Evolutionary conservation across 1,140 invertebrate species (phyloP).

Genomic region (Wasmannia auropunctata): DNA sequence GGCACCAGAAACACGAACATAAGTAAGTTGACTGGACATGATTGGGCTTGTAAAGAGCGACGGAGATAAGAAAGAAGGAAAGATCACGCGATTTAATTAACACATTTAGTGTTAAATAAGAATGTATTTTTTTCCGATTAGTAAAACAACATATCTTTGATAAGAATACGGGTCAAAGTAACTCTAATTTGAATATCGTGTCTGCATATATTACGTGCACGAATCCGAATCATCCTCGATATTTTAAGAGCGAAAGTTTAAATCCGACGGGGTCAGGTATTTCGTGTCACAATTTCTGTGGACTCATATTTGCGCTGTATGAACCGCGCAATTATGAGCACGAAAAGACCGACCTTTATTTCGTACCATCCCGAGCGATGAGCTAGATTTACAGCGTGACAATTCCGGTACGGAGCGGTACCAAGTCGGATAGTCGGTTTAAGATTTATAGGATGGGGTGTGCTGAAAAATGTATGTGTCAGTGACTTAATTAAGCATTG

Average conservation of each 20-base stretch:
- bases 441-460: background rate
- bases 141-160: background rate
- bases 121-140: background rate
- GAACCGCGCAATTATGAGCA: conserved; percentile 45
- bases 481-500: background rate
- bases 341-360: conserved; percentile 41
- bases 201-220: background rate
- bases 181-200: background rate
- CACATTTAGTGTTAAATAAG: background rate
- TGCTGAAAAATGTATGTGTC: background rate
- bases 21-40: conserved; percentile 76
- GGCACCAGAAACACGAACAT: conserved; percentile 84
- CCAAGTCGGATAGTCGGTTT: background rate
- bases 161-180: background rate
- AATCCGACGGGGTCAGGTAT: conserved; percentile 17
- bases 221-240: background rate
- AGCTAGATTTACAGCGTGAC: conserved; percentile 27
- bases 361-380: conserved; percentile 31
- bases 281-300: conserved; percentile 34
- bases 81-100: background rate
- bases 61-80: background rate
- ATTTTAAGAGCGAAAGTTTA: conserved; percentile 33
- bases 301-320: conserved; percentile 38
- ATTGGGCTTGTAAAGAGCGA: background rate
- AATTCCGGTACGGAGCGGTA: conserved; percentile 47